These are phyloP conservation scores for Sparus aurata DNA, from an alignment of 2,797 vertebrate species.

Conservation along the genomic window DNA sequence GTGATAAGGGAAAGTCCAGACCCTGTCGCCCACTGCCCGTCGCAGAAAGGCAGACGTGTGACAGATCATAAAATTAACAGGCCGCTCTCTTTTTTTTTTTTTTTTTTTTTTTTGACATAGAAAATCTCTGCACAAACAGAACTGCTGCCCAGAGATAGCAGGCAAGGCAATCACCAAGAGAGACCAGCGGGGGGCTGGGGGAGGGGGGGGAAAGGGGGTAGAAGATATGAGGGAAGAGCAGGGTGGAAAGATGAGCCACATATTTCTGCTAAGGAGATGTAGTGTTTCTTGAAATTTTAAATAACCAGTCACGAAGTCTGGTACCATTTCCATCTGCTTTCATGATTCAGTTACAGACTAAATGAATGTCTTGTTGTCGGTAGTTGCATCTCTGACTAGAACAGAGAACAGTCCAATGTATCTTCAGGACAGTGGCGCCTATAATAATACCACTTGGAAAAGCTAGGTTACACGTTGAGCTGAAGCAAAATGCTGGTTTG, in stretches of 20 bases:
- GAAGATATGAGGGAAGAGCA: slow-evolving; percentile 32
- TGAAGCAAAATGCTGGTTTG: slow-evolving; percentile 12
- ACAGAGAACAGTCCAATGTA: too few relatives aligned
- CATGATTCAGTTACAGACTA: too few relatives aligned
- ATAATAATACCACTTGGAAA: too few relatives aligned
- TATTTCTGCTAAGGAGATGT: slow-evolving; percentile 21
- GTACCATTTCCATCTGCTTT: too few relatives aligned
- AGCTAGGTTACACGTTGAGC: too few relatives aligned
- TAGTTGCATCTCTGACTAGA: too few relatives aligned
- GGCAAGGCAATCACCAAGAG: slow-evolving; percentile 73
- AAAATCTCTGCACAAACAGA: slow-evolving; percentile 78
- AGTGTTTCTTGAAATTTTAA: slow-evolving; percentile 32
- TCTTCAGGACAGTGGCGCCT: too few relatives aligned
- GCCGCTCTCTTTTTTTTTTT: slow-evolving; percentile 65
- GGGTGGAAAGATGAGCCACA: slow-evolving; percentile 24
- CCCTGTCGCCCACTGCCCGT: slow-evolving; percentile 52
- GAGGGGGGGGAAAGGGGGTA: background rate
- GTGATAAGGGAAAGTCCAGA: slow-evolving; percentile 78
- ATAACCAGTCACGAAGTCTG: too few relatives aligned
- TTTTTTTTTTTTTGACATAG: slow-evolving; percentile 74
- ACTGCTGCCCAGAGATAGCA: slow-evolving; percentile 81
- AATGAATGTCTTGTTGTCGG: too few relatives aligned
- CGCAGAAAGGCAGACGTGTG: slow-evolving; percentile 70
- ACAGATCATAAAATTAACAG: slow-evolving; percentile 83
- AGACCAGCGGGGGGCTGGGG: background rate